A percentile compares a stretch with the other conserved stretches of the same genome.
phyloP scores from a whole-genome alignment of 2,888 invertebrate genomes.

The Resseliella maxima region DNA sequence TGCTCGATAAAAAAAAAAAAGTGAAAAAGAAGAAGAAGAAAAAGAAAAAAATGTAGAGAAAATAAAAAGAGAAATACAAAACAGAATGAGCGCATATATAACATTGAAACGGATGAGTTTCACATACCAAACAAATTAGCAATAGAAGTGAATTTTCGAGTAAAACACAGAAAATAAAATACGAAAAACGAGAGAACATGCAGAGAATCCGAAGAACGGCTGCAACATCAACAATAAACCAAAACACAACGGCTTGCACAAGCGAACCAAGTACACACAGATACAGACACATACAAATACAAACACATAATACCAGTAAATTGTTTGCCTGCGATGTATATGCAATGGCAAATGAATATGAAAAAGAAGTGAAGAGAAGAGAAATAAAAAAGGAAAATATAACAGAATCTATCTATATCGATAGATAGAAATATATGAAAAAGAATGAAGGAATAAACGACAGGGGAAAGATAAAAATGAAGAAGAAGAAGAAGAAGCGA shows the following conservation, averaged over 20 bases:
- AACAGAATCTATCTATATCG: too few relatives aligned
- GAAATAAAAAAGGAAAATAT: not conserved
- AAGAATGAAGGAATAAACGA: not conserved
- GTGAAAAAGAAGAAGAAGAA: not conserved
- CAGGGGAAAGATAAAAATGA: not conserved
- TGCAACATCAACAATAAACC: constrained; percentile 51
- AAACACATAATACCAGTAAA: too few relatives aligned
- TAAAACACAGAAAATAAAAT: constrained; percentile 24
- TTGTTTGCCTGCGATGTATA: not conserved
- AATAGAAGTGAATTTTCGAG: constrained; percentile 54
- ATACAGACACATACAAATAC: too few relatives aligned
- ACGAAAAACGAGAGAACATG: constrained; percentile 46
- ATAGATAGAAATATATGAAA: too few relatives aligned
- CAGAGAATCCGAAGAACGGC: constrained; percentile 29
- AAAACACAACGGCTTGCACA: constrained; percentile 24
- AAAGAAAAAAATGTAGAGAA: not conserved
- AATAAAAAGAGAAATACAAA: not conserved
- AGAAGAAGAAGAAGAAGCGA: constrained; percentile 37
- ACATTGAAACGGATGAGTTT: constrained; percentile 49
- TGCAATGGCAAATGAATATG: not conserved
- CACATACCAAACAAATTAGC: constrained; percentile 55
- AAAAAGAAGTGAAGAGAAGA: not conserved
- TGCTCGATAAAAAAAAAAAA: not conserved
- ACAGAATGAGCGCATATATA: not conserved
- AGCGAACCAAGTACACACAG: not conserved